These are phyloP conservation scores for Ptychadena robeensis DNA, from an alignment of 2,797 vertebrate species.

Conservation along the genomic window DNA sequence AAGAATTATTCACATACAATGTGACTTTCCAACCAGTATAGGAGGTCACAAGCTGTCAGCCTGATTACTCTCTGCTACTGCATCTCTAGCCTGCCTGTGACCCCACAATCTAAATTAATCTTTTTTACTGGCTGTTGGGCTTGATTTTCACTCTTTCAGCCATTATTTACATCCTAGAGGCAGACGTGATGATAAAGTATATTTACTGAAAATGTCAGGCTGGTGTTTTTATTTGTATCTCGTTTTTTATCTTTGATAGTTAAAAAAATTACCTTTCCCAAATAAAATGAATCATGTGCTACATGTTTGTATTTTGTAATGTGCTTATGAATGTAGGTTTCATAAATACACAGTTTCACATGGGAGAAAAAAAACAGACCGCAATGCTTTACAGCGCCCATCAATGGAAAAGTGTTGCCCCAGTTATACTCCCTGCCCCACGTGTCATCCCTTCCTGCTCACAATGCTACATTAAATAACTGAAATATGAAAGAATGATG, in stretches of 20 bases:
- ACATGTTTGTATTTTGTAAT: neutral
- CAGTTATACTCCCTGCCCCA: too few relatives aligned
- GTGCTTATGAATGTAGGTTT: neutral
- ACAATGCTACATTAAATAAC: too few relatives aligned
- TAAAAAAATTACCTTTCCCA: neutral
- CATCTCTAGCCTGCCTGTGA: neutral
- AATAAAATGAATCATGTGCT: neutral
- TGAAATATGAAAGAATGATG: too few relatives aligned
- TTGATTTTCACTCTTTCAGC: neutral
- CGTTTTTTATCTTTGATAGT: neutral
- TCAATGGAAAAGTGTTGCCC: too few relatives aligned
- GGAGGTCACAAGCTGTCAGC: neutral
- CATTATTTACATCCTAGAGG: conserved; percentile 6
- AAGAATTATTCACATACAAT: neutral
- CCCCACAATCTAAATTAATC: neutral
- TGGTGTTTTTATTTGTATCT: neutral
- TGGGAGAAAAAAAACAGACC: too few relatives aligned
- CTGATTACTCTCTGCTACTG: neutral
- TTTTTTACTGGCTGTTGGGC: neutral
- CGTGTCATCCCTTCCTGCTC: too few relatives aligned
- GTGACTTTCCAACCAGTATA: neutral
- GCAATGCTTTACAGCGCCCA: too few relatives aligned
- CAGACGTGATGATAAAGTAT: neutral
- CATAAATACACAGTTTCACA: neutral
- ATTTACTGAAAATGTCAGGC: conserved; percentile 12